phyloP scores from a whole-genome alignment of 2,113 vertebrate genomes.

The Chrysemys picta region DNA sequence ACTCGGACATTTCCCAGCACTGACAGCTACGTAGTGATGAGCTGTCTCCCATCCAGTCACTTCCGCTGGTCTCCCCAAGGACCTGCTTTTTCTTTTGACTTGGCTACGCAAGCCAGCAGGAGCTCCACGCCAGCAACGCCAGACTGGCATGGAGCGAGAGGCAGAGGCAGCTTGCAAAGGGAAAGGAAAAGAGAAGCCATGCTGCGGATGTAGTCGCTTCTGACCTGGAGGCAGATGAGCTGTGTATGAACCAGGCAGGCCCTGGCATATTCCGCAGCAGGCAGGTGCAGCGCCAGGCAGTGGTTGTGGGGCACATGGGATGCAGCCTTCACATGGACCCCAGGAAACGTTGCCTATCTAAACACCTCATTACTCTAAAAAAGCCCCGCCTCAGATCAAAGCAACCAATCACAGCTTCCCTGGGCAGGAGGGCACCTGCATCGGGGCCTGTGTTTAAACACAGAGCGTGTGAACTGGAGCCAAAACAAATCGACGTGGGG shows the following conservation, averaged over 20 bases:
- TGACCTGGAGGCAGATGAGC: not conserved
- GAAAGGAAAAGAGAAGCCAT: not conserved
- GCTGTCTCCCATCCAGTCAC: not conserved
- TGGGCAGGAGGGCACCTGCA: conserved; percentile 20
- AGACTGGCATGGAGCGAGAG: not conserved
- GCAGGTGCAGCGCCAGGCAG: not conserved
- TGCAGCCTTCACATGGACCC: not conserved
- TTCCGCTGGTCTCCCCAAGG: not conserved
- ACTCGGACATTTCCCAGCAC: not conserved
- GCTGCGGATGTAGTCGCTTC: not conserved
- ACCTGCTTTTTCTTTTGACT: not conserved
- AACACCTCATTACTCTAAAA: not conserved
- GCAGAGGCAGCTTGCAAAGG: not conserved
- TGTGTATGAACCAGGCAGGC: not conserved
- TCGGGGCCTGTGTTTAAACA: too few relatives aligned
- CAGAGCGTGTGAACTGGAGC: too few relatives aligned
- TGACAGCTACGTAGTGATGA: not conserved
- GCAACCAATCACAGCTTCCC: conserved; percentile 25
- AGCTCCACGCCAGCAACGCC: not conserved
- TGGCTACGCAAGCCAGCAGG: too few relatives aligned
- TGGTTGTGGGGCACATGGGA: not conserved
- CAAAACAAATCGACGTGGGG: not conserved
- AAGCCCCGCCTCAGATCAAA: conserved; percentile 13
- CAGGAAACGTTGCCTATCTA: not conserved
- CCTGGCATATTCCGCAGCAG: not conserved